These are phyloP conservation scores for Corythaeola cristata DNA, from an alignment of 2,113 vertebrate species.

Conservation along the genomic window DNA sequence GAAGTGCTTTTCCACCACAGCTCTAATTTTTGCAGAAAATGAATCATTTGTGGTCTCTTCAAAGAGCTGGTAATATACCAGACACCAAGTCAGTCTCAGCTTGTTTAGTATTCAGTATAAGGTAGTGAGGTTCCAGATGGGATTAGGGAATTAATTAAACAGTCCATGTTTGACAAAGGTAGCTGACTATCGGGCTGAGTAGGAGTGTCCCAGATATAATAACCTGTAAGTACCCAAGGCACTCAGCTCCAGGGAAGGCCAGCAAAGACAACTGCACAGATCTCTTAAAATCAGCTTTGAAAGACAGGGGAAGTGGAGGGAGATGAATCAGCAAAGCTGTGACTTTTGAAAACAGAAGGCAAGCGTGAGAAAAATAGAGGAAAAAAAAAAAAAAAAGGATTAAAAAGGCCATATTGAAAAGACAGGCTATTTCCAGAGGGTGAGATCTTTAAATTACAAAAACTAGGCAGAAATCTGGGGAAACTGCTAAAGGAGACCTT, in stretches of 20 bases:
- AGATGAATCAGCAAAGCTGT: neutral
- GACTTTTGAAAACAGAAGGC: neutral
- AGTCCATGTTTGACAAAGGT: neutral
- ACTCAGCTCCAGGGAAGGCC: neutral
- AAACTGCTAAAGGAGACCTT: neutral
- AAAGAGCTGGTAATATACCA: neutral
- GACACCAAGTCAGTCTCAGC: neutral
- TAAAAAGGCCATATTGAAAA: neutral
- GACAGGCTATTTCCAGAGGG: neutral
- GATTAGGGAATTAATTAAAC: conserved; percentile 50
- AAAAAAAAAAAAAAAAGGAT: neutral
- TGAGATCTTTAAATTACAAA: neutral
- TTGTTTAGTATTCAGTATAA: conserved; percentile 5
- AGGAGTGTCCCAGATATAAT: neutral
- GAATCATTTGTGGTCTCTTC: neutral
- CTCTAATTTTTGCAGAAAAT: neutral
- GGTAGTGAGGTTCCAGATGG: neutral
- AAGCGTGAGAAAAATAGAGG: neutral
- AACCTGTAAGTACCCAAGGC: neutral
- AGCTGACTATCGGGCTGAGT: neutral
- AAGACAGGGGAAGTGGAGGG: neutral
- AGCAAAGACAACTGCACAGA: neutral
- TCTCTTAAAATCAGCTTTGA: neutral
- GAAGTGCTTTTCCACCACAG: neutral
- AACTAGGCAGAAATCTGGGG: neutral